phyloP scores from a whole-genome alignment of 1,140 invertebrate genomes.

The Papilio polytes region DNA sequence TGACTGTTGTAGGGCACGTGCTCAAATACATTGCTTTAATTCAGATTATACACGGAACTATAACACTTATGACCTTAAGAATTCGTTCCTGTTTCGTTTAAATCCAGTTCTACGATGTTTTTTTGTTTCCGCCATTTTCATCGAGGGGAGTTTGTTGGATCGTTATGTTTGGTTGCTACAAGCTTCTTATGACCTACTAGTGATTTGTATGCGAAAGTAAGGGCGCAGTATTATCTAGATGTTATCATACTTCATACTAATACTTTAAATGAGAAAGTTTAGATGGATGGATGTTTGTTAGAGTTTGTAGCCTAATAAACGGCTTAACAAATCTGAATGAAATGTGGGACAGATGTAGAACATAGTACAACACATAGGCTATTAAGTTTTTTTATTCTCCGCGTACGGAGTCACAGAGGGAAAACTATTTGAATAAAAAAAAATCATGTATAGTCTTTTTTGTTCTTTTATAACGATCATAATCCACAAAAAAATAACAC shows the following conservation, averaged over 20 bases:
- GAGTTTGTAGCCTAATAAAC: too few relatives aligned
- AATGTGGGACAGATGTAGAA: too few relatives aligned
- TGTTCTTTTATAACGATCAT: too few relatives aligned
- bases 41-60: slow-evolving; percentile 14
- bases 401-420: too few relatives aligned
- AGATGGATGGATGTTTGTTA: too few relatives aligned
- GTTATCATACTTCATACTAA: too few relatives aligned
- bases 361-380: too few relatives aligned
- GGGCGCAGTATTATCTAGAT: not conserved
- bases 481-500: not conserved
- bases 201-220: not conserved
- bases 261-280: too few relatives aligned
- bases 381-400: too few relatives aligned
- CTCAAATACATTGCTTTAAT: not conserved
- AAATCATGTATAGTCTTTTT: too few relatives aligned
- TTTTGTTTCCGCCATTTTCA: not conserved
- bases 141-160: not conserved
- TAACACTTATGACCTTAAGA: not conserved
- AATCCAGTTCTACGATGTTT: not conserved
- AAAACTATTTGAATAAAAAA: too few relatives aligned
- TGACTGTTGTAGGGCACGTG: slow-evolving; percentile 47
- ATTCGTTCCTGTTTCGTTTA: slow-evolving; percentile 28
- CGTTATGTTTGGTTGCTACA: slow-evolving; percentile 12
- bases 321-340: too few relatives aligned
- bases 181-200: not conserved